Evolutionary conservation across 2,888 invertebrate genomes (phyloP).

Genomic region (Heteropelma amictum): DNA sequence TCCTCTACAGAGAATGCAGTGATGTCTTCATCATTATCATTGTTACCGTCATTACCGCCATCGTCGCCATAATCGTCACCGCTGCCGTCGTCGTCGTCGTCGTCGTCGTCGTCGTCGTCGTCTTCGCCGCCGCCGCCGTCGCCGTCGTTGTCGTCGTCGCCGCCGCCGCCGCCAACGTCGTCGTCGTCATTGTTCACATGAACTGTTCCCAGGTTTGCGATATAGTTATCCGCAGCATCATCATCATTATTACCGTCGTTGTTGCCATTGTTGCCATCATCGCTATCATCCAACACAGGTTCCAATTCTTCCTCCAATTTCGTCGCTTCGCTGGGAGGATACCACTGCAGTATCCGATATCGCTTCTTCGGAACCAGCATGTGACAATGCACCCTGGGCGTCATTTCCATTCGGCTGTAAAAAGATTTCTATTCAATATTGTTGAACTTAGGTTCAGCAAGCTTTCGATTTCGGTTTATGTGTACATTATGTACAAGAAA

Average conservation of each 20-base stretch:
- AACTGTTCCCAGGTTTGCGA: background rate
- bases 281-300: background rate
- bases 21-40: constrained; percentile 5
- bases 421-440: background rate
- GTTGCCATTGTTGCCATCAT: background rate
- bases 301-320: background rate
- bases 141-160: background rate
- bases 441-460: background rate
- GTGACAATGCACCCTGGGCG: background rate
- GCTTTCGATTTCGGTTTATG: background rate
- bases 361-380: background rate
- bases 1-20: constrained; percentile 3
- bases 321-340: background rate
- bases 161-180: background rate
- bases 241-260: constrained; percentile 1
- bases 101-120: background rate
- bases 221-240: background rate
- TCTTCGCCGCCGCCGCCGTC: background rate
- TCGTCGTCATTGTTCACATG: background rate
- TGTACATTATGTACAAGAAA: background rate
- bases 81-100: background rate
- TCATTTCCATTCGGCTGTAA: background rate
- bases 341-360: background rate
- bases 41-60: background rate
- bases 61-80: background rate